Conservation (phyloP, 2,888 invertebrate genomes). For the Hirtodrosophila alboralis region DNA sequence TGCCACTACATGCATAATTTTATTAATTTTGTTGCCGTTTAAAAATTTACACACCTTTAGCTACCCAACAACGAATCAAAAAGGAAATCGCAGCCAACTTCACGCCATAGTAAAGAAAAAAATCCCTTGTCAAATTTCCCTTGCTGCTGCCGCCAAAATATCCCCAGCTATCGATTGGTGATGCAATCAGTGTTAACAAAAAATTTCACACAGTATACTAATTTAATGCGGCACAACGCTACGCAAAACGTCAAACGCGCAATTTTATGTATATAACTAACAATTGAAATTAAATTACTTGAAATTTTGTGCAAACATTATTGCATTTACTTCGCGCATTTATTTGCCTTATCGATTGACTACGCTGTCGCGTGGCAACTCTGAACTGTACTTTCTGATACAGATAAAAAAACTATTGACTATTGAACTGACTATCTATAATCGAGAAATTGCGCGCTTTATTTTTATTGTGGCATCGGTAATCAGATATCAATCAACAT, state of each 20-base stretch:
- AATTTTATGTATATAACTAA: constrained; percentile 3
- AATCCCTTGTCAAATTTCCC: constrained; percentile 54
- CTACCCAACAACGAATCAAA: constrained; percentile 82
- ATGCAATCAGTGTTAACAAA: constrained; percentile 68
- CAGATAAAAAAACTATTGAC: constrained; percentile 78
- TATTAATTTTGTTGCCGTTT: constrained; percentile 33
- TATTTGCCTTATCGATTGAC: constrained; percentile 70
- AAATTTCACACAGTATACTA: constrained; percentile 43
- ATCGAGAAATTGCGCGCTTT: constrained; percentile 79
- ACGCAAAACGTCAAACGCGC: constrained; percentile 29
- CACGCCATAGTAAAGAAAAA: constrained; percentile 48
- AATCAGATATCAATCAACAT: constrained; percentile 57
- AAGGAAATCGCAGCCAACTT: constrained; percentile 82
- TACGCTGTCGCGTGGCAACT: constrained; percentile 75
- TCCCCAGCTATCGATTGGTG: constrained; percentile 78
- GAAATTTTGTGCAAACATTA: constrained; percentile 19
- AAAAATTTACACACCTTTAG: constrained; percentile 79
- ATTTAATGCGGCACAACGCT: constrained; percentile 37
- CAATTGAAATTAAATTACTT: constrained; percentile 12
- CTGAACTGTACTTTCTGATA: constrained; percentile 76
- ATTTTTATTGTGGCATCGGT: constrained; percentile 63
- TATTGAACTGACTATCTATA: constrained; percentile 78
- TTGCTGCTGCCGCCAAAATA: constrained; percentile 37
- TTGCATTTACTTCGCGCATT: constrained; percentile 45
- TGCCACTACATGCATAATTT: constrained; percentile 21